These are phyloP conservation scores for Lordiphosa collinella DNA, from an alignment of 1,140 invertebrate species.

Conservation along the genomic window DNA sequence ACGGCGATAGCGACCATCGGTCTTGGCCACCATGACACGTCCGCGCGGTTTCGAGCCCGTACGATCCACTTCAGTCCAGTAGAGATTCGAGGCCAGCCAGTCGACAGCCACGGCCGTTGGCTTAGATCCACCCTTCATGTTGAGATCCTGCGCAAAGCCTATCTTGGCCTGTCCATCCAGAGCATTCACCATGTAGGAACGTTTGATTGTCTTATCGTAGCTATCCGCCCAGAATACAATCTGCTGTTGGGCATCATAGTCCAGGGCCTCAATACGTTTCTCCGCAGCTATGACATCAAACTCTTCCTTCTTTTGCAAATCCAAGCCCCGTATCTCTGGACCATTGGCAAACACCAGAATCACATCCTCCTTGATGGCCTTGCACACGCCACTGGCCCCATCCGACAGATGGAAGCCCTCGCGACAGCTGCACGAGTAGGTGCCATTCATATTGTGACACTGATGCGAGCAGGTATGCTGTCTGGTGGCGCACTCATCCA, in stretches of 20 bases:
- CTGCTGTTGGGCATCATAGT: conserved; percentile 90
- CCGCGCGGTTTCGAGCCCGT: conserved; percentile 86
- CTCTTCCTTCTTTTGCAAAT: conserved; percentile 84
- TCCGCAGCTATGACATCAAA: conserved; percentile 89
- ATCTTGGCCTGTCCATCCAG: conserved; percentile 87
- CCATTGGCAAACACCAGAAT: conserved; percentile 88
- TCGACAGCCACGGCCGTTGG: conserved; percentile 93
- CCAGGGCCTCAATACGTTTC: conserved; percentile 92
- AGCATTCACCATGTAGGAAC: conserved; percentile 93
- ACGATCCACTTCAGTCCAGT: conserved; percentile 94
- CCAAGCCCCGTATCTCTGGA: conserved; percentile 90
- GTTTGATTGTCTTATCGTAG: conserved; percentile 92
- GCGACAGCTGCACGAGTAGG: conserved; percentile 92
- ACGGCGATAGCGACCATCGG: conserved; percentile 93
- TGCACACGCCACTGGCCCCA: conserved; percentile 90
- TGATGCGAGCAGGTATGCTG: conserved; percentile 94
- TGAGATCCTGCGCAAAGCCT: conserved; percentile 93
- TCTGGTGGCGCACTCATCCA: conserved; percentile 93
- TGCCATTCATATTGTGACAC: conserved; percentile 95
- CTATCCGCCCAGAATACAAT: conserved; percentile 97
- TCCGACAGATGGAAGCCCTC: conserved; percentile 90
- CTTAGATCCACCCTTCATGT: conserved; percentile 89
- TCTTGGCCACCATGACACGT: conserved; percentile 91
- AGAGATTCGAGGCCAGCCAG: conserved; percentile 95
- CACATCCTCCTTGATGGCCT: conserved; percentile 84